Evolutionary conservation across 2,113 vertebrate species (phyloP), one percentile per base, ranked within the genome.

Genomic region (Ictalurus furcatus): DNA sequence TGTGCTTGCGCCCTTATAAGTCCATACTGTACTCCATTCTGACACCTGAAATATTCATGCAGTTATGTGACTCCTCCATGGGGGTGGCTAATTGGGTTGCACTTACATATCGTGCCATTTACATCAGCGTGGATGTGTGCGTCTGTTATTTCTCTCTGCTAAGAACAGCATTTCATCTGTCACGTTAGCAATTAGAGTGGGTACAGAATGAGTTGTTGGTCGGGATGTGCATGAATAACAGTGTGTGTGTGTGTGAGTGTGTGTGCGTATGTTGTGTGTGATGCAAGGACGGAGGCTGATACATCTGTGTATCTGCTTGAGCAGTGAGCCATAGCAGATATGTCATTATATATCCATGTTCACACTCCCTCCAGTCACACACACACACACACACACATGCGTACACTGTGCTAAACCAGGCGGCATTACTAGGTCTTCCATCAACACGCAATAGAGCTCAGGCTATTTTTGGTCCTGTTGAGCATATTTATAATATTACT

Each of bases 11-110:
- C 76, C 40, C 54, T 81, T 83, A 65, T 73, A 73, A 84, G 81
- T 61, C 80, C 80, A 74, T 56, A 61, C 76, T 83, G 78, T 71
- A 6, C 48, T 28, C 63, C 71, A 21, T 82, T 88, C 78, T 73
- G 63, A 88, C 30, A 76, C 37, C 59, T 79, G 86, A 87, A 88
- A 88, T 71, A 88, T 88, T 69, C 80, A 73, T 88, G 54, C 56
- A n/a, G 65, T 52, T 88, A 30, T 76, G 54, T 28, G 81, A 59
- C 80, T 84, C 52, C 80, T 88, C 54, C 40, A 30, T 69, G 56
- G 54, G 52, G 87, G 34, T 82, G 63, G 48, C 58, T 88, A 84
- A 88, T 88, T 88, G 69, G 56, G 80, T 88, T 82, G 65, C 65
- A 80, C 79, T 71, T 83, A 88, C 48, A 88, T 58, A 88, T 84